A percentile compares a stretch with the other conserved stretches of the same genome.
Evolutionary conservation across 2,113 vertebrate species (phyloP).

Genomic region (Osmerus mordax): DNA sequence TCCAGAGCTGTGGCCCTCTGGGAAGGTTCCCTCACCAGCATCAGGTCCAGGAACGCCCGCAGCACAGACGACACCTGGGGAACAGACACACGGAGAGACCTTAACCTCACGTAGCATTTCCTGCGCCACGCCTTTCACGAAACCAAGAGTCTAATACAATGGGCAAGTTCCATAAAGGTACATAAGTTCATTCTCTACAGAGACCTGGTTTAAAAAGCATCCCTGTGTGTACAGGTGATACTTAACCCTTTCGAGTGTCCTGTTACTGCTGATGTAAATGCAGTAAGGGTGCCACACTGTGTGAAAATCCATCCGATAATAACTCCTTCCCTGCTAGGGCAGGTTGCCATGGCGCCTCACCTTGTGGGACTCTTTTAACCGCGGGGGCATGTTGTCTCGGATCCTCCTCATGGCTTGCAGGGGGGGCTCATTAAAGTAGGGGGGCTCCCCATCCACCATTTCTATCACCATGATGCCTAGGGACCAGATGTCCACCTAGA

Average conservation of each 20-base stretch:
- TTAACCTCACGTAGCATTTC: too few species aligned
- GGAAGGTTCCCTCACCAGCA: constrained; percentile 94
- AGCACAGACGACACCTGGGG: constrained; percentile 88
- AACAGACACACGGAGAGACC: background rate
- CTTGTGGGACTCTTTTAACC: constrained; percentile 94
- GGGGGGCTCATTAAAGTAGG: constrained; percentile 97
- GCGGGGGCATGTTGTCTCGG: constrained; percentile 93
- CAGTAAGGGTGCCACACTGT: too few species aligned
- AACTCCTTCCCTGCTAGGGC: too few species aligned
- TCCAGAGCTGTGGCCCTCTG: constrained; percentile 93
- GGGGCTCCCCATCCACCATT: constrained; percentile 97
- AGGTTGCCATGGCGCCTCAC: constrained; percentile 52
- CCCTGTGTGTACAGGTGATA: too few species aligned
- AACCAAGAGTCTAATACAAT: too few species aligned
- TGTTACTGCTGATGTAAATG: too few species aligned
- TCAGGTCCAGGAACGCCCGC: constrained; percentile 90
- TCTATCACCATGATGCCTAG: constrained; percentile 99
- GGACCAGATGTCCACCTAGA: constrained; percentile 96
- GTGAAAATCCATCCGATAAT: too few species aligned
- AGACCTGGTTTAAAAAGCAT: too few species aligned
- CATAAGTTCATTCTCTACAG: too few species aligned
- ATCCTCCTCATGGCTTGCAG: constrained; percentile 99
- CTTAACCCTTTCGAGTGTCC: too few species aligned
- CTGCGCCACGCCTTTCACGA: too few species aligned
- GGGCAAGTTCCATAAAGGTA: too few species aligned